Evolutionary conservation across 2,113 vertebrate genomes (phyloP).

Genomic region (Amblyornis subalaris): DNA sequence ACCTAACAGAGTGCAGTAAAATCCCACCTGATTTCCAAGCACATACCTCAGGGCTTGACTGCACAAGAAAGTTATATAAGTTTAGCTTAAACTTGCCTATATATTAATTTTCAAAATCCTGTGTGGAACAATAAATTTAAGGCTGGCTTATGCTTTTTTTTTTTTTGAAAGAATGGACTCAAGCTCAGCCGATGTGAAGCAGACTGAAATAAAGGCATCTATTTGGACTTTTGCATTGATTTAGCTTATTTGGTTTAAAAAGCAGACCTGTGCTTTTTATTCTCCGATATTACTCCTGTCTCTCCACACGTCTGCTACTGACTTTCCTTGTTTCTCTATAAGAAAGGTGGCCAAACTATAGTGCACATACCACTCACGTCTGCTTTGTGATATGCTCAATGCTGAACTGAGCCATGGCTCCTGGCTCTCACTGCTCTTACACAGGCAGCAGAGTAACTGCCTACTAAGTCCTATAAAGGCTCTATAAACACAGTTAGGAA

Average conservation of each 20-base stretch:
- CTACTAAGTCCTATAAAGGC: neutral
- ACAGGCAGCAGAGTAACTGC: neutral
- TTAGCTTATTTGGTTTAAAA: neutral
- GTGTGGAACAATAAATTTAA: neutral
- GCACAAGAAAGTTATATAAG: neutral
- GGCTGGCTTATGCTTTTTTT: neutral
- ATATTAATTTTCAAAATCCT: neutral
- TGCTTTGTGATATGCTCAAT: neutral
- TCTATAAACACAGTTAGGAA: neutral
- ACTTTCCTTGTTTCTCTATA: neutral
- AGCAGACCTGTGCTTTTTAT: neutral
- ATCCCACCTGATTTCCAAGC: neutral
- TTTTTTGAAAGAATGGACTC: neutral
- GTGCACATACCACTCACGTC: neutral
- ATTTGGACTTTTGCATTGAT: neutral
- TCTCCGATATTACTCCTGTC: neutral
- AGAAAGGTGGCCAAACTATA: neutral
- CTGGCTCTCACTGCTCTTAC: neutral
- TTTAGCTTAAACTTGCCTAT: neutral
- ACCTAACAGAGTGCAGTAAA: neutral
- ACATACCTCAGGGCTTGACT: neutral
- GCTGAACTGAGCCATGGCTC: neutral
- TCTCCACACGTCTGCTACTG: neutral
- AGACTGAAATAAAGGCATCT: neutral
- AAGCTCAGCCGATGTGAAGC: neutral